Conservation (phyloP, 2,888 invertebrate genomes). For the Erebia ligea region DNA sequence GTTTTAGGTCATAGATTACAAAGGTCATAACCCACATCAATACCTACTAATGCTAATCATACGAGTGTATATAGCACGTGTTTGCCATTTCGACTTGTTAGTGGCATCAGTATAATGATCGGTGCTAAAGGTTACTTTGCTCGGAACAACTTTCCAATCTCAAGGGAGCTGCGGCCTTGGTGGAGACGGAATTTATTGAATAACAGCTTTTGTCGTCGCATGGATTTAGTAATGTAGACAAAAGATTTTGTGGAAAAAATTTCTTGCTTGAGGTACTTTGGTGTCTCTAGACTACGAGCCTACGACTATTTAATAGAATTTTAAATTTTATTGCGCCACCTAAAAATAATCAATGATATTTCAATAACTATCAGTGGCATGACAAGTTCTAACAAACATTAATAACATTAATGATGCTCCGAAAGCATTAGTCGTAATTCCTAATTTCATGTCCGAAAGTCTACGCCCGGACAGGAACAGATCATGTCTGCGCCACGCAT, state of each 20-base stretch:
- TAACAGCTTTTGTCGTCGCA: slow-evolving; percentile 36
- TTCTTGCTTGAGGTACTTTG: neutral
- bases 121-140: slow-evolving; percentile 51
- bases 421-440: no score
- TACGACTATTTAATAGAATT: neutral
- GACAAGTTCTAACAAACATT: no score
- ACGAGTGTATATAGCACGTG: slow-evolving; percentile 39
- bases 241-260: slow-evolving; percentile 16
- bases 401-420: no score
- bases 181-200: slow-evolving; percentile 42
- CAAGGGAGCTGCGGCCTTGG: slow-evolving; percentile 73
- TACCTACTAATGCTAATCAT: slow-evolving; percentile 16
- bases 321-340: neutral
- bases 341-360: neutral
- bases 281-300: neutral
- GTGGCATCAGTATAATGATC: slow-evolving; percentile 51
- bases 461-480: no score
- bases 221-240: slow-evolving; percentile 26
- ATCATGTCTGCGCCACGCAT: no score
- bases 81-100: slow-evolving; percentile 42
- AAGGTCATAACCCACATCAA: slow-evolving; percentile 46
- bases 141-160: slow-evolving; percentile 76
- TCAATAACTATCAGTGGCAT: no score
- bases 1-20: slow-evolving; percentile 23
- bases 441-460: no score